Percentiles rank a stretch among this genome's conserved stretches.
phyloP scores from a whole-genome alignment of 2,888 invertebrate species.

The Kryphioiulus occultus region DNA sequence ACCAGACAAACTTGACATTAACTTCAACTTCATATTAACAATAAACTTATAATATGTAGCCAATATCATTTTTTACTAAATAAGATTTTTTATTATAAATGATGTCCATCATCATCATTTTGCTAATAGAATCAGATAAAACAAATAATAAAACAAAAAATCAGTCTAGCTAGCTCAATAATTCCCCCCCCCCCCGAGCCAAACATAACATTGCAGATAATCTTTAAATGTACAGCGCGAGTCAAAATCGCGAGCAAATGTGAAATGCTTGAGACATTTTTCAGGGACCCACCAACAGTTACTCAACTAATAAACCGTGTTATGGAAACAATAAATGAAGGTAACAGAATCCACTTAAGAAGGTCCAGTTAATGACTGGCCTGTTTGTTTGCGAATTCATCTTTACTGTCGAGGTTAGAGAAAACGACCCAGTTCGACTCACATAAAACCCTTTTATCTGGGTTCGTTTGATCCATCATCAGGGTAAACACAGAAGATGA shows the following conservation, averaged over 20 bases:
- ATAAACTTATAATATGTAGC: background rate
- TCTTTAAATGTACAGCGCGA: no score
- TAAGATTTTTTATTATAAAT: background rate
- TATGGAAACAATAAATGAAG: background rate
- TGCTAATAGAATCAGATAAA: background rate
- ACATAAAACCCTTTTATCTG: background rate
- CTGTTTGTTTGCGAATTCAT: background rate
- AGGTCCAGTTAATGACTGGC: background rate
- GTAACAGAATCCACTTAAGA: background rate
- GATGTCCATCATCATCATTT: background rate
- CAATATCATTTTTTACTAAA: background rate
- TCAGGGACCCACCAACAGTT: no score
- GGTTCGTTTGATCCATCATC: background rate
- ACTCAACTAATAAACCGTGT: no score
- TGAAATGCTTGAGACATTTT: no score
- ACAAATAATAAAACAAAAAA: background rate
- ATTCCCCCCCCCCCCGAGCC: no score
- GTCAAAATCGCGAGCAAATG: no score
- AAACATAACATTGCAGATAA: no score
- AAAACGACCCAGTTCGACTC: background rate
- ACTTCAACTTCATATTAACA: background rate
- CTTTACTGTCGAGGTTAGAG: background rate
- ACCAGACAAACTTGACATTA: background rate
- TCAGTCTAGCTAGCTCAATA: background rate
- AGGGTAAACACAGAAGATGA: background rate